These are phyloP conservation scores for Exocentrus adspersus DNA, from an alignment of 2,888 invertebrate species.

Conservation along the genomic window DNA sequence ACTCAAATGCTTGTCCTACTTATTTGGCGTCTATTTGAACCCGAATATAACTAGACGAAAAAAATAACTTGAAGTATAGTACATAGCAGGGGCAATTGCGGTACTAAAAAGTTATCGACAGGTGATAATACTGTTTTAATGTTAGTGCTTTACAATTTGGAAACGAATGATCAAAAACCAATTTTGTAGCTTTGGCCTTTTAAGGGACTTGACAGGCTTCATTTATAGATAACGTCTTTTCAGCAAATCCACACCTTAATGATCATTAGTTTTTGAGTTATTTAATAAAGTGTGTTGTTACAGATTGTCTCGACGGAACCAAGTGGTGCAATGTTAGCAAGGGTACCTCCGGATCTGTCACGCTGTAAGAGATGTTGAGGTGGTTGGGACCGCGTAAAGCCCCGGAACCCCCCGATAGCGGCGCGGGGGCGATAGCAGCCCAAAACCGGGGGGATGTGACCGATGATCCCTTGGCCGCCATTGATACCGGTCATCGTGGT, in stretches of 20 bases:
- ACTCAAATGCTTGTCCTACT: neutral
- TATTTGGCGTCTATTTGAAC: neutral
- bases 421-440: slow-evolving; percentile 8
- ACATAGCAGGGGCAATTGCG: too few species aligned
- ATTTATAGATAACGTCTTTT: too few species aligned
- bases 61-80: too few species aligned
- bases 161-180: too few species aligned
- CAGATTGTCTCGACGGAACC: neutral
- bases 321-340: slow-evolving; percentile 17
- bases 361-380: slow-evolving; percentile 53
- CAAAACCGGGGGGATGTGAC: slow-evolving; percentile 50
- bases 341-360: neutral
- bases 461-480: slow-evolving; percentile 67
- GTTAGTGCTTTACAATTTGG: too few species aligned
- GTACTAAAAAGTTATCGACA: too few species aligned
- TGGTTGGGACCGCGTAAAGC: slow-evolving; percentile 56
- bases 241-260: too few species aligned
- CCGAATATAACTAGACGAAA: too few species aligned
- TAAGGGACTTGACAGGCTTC: too few species aligned
- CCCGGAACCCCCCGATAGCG: slow-evolving; percentile 42
- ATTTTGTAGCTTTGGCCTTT: too few species aligned
- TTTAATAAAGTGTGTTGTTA: neutral
- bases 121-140: too few species aligned
- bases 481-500: slow-evolving; percentile 50
- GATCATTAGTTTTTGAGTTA: too few species aligned